Conservation (phyloP, 1,140 invertebrate species). For the Drosophila chauvacae region DNA sequence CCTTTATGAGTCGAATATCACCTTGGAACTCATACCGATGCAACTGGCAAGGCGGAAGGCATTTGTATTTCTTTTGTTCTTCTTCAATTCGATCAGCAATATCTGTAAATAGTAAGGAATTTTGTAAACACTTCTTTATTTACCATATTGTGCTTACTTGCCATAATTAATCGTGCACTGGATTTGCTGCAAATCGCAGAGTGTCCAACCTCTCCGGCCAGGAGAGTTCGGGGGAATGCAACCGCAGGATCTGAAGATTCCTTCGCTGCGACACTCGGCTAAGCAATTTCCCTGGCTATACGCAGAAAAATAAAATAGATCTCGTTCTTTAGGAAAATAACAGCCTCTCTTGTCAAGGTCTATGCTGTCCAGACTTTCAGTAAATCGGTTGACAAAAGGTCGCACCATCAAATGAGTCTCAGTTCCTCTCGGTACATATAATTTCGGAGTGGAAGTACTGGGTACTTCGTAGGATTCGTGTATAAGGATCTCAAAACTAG, state of each 20-base stretch:
- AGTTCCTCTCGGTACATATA: slow-evolving; percentile 26
- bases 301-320: slow-evolving; percentile 75
- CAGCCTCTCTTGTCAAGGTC: slow-evolving; percentile 84
- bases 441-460: slow-evolving; percentile 84
- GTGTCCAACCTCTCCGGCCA: slow-evolving; percentile 57
- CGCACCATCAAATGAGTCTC: slow-evolving; percentile 49
- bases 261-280: slow-evolving; percentile 85
- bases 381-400: slow-evolving; percentile 35
- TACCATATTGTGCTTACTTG: slow-evolving; percentile 37
- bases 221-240: slow-evolving; percentile 86
- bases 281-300: slow-evolving; percentile 88
- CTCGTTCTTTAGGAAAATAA: slow-evolving; percentile 85
- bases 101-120: slow-evolving; percentile 28
- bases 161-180: slow-evolving; percentile 53
- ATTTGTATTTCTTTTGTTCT: slow-evolving; percentile 54
- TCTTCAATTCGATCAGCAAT: slow-evolving; percentile 24
- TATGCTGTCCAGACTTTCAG: slow-evolving; percentile 21
- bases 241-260: slow-evolving; percentile 85
- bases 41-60: slow-evolving; percentile 65
- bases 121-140: slow-evolving; percentile 5
- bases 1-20: slow-evolving; percentile 36
- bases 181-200: slow-evolving; percentile 55
- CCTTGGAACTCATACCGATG: slow-evolving; percentile 52
- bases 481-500: slow-evolving; percentile 80
- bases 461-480: slow-evolving; percentile 86